These are phyloP conservation scores for Sciurus niger DNA, from an alignment of 2,113 vertebrate species.

Conservation along the genomic window DNA sequence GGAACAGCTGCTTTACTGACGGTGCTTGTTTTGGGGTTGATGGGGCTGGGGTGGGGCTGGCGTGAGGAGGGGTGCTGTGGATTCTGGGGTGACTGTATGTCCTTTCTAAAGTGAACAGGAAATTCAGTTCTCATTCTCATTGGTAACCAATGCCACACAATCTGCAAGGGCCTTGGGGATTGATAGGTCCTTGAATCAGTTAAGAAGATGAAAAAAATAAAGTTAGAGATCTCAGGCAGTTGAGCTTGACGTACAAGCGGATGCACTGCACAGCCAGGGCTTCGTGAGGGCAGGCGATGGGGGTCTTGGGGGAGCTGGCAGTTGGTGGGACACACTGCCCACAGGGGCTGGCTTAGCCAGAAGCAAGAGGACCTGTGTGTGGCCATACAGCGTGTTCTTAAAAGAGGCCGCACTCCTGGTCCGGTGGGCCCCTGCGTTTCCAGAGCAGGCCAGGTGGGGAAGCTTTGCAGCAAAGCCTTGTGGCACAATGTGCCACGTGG, in stretches of 20 bases:
- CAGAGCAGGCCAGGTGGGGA: neutral
- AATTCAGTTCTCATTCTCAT: neutral
- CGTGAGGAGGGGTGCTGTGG: neutral
- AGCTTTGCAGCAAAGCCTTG: neutral
- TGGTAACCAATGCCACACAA: neutral
- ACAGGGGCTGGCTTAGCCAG: neutral
- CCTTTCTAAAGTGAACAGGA: slow-evolving; percentile 25
- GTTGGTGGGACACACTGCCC: neutral
- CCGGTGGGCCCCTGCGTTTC: neutral
- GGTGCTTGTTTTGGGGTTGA: neutral
- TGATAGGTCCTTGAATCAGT: neutral
- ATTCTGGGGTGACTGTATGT: neutral
- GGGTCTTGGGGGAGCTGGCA: neutral
- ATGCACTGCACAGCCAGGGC: fast-evolving
- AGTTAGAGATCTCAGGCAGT: neutral
- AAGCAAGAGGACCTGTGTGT: neutral
- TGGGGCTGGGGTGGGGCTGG: neutral
- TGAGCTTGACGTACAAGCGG: neutral
- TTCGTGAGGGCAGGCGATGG: neutral
- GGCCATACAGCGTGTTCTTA: neutral
- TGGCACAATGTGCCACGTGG: neutral
- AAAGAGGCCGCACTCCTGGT: neutral
- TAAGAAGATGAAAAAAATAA: neutral
- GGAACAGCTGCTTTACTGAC: neutral
- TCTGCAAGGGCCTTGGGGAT: neutral